phyloP scores from a whole-genome alignment of 2,113 vertebrate species.

The Aythya baeri region DNA sequence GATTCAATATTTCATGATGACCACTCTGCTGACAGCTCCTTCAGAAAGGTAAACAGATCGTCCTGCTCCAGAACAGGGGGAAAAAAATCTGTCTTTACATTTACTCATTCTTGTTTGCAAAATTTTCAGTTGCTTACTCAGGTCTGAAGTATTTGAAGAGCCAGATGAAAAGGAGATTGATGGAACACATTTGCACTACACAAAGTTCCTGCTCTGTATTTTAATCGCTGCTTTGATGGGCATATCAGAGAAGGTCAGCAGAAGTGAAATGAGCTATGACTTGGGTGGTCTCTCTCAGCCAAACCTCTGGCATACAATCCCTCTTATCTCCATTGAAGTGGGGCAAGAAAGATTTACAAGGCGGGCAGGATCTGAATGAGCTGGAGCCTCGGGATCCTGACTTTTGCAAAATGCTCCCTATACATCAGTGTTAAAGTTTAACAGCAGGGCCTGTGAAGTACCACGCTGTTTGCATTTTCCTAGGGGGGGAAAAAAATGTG shows the following conservation, averaged over 20 bases:
- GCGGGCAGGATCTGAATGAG: background rate
- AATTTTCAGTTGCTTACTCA: constrained; percentile 62
- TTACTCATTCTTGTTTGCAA: constrained; percentile 65
- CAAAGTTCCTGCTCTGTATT: constrained; percentile 22
- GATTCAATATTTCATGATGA: constrained; percentile 63
- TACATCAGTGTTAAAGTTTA: constrained; percentile 12
- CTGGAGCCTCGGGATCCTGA: constrained; percentile 3
- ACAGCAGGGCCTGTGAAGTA: background rate
- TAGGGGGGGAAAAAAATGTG: rapidly evolving
- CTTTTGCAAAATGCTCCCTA: constrained; percentile 20
- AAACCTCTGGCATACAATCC: constrained; percentile 1
- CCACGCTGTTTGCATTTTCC: background rate
- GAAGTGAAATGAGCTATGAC: constrained; percentile 42
- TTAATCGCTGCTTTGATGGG: constrained; percentile 44
- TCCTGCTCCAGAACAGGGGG: constrained; percentile 28
- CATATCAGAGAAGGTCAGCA: constrained; percentile 61
- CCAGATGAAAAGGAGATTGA: constrained; percentile 67
- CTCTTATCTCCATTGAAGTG: constrained; percentile 65
- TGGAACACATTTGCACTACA: constrained; percentile 40
- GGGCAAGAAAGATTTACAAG: constrained; percentile 63
- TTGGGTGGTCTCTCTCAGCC: constrained; percentile 69
- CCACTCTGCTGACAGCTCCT: constrained; percentile 64
- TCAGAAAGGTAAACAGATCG: constrained; percentile 71
- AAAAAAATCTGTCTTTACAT: constrained; percentile 38
- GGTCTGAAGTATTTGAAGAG: constrained; percentile 61